Evolutionary conservation across 2,888 invertebrate genomes (phyloP).

Genomic region (Cephus pulcher): DNA sequence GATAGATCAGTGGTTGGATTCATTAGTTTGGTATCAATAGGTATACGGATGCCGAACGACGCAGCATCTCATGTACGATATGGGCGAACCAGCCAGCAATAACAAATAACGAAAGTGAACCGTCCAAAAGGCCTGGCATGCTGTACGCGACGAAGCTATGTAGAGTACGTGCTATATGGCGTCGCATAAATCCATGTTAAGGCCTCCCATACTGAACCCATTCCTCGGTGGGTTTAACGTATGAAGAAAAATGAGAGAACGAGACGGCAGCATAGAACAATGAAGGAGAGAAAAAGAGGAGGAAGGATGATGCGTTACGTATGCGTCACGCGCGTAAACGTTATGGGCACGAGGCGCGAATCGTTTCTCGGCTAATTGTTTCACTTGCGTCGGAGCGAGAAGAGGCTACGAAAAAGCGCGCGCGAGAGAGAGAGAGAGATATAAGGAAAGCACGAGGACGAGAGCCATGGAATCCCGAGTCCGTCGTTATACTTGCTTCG

Average conservation of each 20-base stretch:
- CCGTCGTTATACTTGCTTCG: slow-evolving; percentile 13
- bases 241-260: not conserved
- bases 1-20: not conserved
- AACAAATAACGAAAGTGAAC: not conserved
- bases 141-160: not conserved
- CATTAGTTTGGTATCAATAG: not conserved
- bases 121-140: not conserved
- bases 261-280: not conserved
- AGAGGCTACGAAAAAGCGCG: not conserved
- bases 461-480: slow-evolving; percentile 22
- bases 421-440: not conserved
- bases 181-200: not conserved
- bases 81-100: not conserved
- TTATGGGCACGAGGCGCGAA: not conserved
- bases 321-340: not conserved
- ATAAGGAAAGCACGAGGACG: not conserved
- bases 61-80: not conserved
- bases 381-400: not conserved
- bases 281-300: not conserved
- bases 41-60: not conserved
- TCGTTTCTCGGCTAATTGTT: slow-evolving; percentile 3
- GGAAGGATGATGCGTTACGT: not conserved
- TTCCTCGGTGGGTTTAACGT: not conserved
- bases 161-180: not conserved
- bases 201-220: not conserved